Percentiles rank a stretch among this genome's conserved stretches.
These are phyloP conservation scores for Telmatherina bonti DNA, from an alignment of 2,797 vertebrate species.

Conservation along the genomic window DNA sequence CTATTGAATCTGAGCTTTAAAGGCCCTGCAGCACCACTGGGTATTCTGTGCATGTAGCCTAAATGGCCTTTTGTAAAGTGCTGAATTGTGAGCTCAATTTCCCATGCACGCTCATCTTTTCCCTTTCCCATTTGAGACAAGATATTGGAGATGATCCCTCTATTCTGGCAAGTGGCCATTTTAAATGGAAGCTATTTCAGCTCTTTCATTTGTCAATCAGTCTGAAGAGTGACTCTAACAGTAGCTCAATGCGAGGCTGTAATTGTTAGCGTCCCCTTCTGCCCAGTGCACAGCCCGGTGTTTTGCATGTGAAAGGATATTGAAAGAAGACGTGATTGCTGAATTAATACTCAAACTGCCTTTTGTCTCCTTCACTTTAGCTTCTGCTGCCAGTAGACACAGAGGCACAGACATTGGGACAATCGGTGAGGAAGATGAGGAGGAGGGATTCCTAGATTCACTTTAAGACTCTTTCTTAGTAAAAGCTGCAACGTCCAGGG, in stretches of 20 bases:
- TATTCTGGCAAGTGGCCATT: slow-evolving; percentile 74
- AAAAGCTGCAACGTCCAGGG: slow-evolving; percentile 13
- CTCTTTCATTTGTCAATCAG: slow-evolving; percentile 83
- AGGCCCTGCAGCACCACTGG: slow-evolving; percentile 54
- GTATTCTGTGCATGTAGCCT: slow-evolving; percentile 63
- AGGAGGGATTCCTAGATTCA: slow-evolving; percentile 3
- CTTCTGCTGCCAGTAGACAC: slow-evolving; percentile 69
- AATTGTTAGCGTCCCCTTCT: slow-evolving; percentile 77
- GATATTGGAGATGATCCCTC: slow-evolving; percentile 80
- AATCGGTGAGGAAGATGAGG: slow-evolving; percentile 53
- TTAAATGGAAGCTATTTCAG: slow-evolving; percentile 80
- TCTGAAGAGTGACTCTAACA: slow-evolving; percentile 71
- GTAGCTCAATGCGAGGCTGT: slow-evolving; percentile 70
- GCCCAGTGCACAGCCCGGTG: slow-evolving; percentile 44
- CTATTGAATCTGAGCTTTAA: slow-evolving; percentile 68
- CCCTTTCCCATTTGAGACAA: slow-evolving; percentile 73
- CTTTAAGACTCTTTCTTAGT: slow-evolving; percentile 20
- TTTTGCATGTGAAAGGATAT: slow-evolving; percentile 83
- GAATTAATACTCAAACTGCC: slow-evolving; percentile 80
- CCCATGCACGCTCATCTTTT: slow-evolving; percentile 69
- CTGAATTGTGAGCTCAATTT: slow-evolving; percentile 78
- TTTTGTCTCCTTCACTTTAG: slow-evolving; percentile 79
- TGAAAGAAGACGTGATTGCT: slow-evolving; percentile 71
- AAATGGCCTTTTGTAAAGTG: slow-evolving; percentile 74
- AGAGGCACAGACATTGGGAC: slow-evolving; percentile 56